phyloP scores from a whole-genome alignment of 2,113 vertebrate species.

The Forbesichthys papilliferus region DNA sequence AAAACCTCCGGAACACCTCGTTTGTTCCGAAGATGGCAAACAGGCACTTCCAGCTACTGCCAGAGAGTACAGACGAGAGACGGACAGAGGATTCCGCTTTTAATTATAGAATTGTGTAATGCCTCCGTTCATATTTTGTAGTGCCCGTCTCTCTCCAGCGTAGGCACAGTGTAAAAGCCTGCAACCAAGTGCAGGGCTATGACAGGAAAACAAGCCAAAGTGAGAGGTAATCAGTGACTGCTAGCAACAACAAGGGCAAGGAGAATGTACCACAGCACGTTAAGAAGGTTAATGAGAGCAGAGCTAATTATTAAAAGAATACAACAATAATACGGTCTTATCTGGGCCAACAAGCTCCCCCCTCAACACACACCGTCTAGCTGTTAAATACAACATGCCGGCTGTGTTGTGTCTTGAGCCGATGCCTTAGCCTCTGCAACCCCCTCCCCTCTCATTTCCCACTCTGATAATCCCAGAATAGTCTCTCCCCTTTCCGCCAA shows the following conservation, averaged over 20 bases:
- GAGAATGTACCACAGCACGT: background rate
- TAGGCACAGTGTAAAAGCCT: background rate
- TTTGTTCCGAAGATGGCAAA: slow-evolving; percentile 33
- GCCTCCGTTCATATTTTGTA: slow-evolving; percentile 32
- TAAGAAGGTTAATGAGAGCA: slow-evolving; percentile 7
- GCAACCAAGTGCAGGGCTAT: background rate
- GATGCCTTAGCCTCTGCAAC: slow-evolving; percentile 40
- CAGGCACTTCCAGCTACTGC: slow-evolving; percentile 54
- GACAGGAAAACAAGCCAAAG: slow-evolving; percentile 11
- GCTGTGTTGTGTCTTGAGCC: slow-evolving; percentile 63
- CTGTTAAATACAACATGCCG: slow-evolving; percentile 44
- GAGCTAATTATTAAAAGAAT: slow-evolving; percentile 13
- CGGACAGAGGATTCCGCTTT: slow-evolving; percentile 38
- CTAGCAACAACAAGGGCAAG: background rate
- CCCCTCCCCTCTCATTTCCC: slow-evolving; percentile 4
- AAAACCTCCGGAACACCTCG: background rate
- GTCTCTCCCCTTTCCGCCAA: slow-evolving; percentile 1
- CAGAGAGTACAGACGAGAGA: slow-evolving; percentile 33
- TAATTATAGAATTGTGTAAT: slow-evolving; percentile 65
- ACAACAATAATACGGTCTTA: slow-evolving; percentile 38
- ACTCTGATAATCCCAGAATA: slow-evolving; percentile 11
- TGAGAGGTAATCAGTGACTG: slow-evolving; percentile 14
- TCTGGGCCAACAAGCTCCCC: slow-evolving; percentile 16
- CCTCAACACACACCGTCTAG: slow-evolving; percentile 36
- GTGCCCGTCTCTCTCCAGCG: slow-evolving; percentile 2